phyloP scores from a whole-genome alignment of 1,140 invertebrate species.

The Reticulitermes speratus region DNA sequence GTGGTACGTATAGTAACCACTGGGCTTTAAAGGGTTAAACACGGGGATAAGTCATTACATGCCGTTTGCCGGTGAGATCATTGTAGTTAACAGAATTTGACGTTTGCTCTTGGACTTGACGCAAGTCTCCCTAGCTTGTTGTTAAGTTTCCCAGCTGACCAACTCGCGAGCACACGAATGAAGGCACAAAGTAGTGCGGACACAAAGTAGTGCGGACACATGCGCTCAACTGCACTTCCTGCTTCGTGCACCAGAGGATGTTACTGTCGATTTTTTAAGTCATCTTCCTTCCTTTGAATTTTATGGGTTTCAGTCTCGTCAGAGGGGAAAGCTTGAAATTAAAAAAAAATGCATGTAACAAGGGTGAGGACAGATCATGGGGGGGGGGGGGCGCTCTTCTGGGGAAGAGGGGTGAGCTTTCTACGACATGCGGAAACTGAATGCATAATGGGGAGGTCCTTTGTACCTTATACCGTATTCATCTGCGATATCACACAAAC shows the following conservation, averaged over 20 bases:
- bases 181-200: neutral
- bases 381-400: neutral
- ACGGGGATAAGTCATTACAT: no score
- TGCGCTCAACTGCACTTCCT: neutral
- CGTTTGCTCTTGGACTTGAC: no score
- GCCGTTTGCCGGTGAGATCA: no score
- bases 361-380: neutral
- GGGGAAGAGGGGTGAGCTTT: no score
- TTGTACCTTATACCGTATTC: no score
- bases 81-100: no score
- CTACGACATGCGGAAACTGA: no score
- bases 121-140: neutral
- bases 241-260: neutral
- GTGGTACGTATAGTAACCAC: no score
- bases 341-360: neutral
- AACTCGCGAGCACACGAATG: neutral
- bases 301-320: neutral
- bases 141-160: neutral
- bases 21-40: no score
- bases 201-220: conserved; percentile 3
- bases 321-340: neutral
- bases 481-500: no score
- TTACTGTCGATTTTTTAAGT: neutral
- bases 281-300: conserved; percentile 5
- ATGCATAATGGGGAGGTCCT: no score